A percentile compares a stretch with the other conserved stretches of the same genome.
Conservation (phyloP, 2,888 invertebrate genomes). For the Xylota sylvarum region DNA sequence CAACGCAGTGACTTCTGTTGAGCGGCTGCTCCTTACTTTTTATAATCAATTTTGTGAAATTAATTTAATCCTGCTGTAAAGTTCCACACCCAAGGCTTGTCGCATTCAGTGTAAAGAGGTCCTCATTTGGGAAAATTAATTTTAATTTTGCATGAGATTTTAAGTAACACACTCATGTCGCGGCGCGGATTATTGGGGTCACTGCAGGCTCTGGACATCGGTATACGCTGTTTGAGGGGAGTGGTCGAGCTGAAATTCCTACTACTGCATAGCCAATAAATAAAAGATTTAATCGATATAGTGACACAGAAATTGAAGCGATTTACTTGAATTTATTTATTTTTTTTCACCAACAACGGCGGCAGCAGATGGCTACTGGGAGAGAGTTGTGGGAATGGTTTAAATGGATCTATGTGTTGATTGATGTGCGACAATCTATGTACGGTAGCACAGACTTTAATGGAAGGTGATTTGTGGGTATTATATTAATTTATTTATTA, state of each 20-base stretch:
- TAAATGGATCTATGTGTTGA: constrained; percentile 52
- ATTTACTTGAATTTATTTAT: constrained; percentile 9
- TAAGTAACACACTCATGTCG: constrained; percentile 25
- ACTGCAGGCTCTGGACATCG: constrained; percentile 14
- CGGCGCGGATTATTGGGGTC: constrained; percentile 3
- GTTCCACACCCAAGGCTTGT: constrained; percentile 21
- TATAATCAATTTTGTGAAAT: constrained; percentile 60
- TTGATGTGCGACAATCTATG: constrained; percentile 53
- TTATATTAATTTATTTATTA: constrained; percentile 45
- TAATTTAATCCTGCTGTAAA: constrained; percentile 52
- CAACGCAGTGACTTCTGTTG: constrained; percentile 2
- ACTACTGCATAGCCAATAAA: constrained; percentile 57
- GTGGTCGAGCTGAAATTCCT: constrained; percentile 3
- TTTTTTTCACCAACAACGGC: constrained; percentile 20
- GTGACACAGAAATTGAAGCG: constrained; percentile 35
- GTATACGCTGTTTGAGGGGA: constrained; percentile 11
- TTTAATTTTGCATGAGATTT: constrained; percentile 69
- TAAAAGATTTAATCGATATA: constrained; percentile 55
- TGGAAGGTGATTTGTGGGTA: constrained; percentile 51
- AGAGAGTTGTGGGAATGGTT: constrained; percentile 24
- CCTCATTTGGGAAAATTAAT: constrained; percentile 64
- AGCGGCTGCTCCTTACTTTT: constrained; percentile 19
- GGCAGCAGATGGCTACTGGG: constrained; percentile 42
- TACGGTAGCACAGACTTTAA: constrained; percentile 23
- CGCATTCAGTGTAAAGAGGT: constrained; percentile 28